Evolutionary conservation across 2,888 invertebrate species (phyloP).

Genomic region (Lasioglossum pauxillum): DNA sequence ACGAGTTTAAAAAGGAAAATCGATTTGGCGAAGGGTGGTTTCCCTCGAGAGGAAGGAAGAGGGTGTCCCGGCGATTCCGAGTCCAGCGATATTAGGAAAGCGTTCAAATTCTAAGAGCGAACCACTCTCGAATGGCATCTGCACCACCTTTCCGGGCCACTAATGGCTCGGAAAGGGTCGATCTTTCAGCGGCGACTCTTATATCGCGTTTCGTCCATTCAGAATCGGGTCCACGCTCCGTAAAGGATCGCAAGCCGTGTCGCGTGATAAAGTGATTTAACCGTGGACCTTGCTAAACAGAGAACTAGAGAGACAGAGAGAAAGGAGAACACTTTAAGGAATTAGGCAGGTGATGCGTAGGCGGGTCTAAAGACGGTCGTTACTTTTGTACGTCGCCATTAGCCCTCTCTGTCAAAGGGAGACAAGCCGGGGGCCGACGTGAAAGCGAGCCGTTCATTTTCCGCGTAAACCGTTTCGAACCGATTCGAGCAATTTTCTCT

Average conservation of each 20-base stretch:
- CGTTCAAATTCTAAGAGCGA: constrained; percentile 10
- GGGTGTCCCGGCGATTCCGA: neutral
- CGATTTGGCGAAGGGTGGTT: neutral
- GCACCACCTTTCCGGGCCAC: neutral
- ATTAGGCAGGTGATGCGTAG: constrained; percentile 42
- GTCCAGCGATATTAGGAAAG: neutral
- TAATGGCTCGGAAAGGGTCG: constrained; percentile 9
- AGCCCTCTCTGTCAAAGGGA: neutral
- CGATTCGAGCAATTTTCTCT: neutral
- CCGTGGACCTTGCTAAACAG: neutral
- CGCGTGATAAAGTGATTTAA: constrained; percentile 39
- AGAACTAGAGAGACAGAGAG: neutral
- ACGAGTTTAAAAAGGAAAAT: neutral
- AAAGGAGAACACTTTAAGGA: constrained; percentile 40
- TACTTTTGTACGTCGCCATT: constrained; percentile 40
- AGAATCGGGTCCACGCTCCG: neutral
- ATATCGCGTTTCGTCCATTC: constrained; percentile 18
- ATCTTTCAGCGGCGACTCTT: constrained; percentile 22
- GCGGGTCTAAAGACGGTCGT: constrained; percentile 39
- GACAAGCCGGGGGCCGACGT: neutral
- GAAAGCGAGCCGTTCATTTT: constrained; percentile 24
- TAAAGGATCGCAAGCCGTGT: neutral
- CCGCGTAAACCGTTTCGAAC: constrained; percentile 4
- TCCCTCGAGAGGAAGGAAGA: neutral
- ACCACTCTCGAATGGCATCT: neutral